These are phyloP conservation scores for Heterohyrax brucei DNA, from an alignment of 2,797 vertebrate genomes.

Conservation along the genomic window DNA sequence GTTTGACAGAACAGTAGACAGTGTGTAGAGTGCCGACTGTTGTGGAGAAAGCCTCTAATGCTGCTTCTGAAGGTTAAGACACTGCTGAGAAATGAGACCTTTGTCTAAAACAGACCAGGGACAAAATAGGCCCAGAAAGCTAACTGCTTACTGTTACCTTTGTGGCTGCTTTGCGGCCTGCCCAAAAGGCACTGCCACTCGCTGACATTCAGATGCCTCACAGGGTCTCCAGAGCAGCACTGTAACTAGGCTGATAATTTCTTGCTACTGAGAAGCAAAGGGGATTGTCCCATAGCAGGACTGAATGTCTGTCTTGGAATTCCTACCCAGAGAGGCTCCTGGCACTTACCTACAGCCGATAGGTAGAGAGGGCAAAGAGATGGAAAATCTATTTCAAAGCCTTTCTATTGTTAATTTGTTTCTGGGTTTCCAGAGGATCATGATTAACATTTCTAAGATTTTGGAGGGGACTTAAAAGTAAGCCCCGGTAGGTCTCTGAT, in stretches of 20 bases:
- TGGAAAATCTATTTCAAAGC: neutral
- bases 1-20: slow-evolving; percentile 86
- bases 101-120: slow-evolving; percentile 80
- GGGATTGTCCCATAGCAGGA: slow-evolving; percentile 17
- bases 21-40: slow-evolving; percentile 85
- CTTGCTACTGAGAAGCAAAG: slow-evolving; percentile 64
- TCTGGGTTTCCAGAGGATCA: neutral
- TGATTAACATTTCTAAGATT: neutral
- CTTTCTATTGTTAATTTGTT: neutral
- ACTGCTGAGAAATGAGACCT: slow-evolving; percentile 84
- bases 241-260: slow-evolving; percentile 80
- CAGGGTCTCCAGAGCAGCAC: slow-evolving; percentile 4
- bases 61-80: slow-evolving; percentile 88
- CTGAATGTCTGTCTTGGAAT: slow-evolving; percentile 46
- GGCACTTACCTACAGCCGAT: slow-evolving; percentile 58
- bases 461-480: slow-evolving; percentile 28
- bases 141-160: neutral
- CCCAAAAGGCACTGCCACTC: slow-evolving; percentile 53
- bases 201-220: neutral
- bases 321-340: slow-evolving; percentile 64
- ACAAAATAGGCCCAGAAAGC: slow-evolving; percentile 58
- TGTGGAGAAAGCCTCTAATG: slow-evolving; percentile 85
- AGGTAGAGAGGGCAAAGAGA: neutral
- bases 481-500: neutral
- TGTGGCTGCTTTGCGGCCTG: slow-evolving; percentile 58